Conservation (phyloP, 1,140 invertebrate species). For the Temnothorax curvispinosus region DNA sequence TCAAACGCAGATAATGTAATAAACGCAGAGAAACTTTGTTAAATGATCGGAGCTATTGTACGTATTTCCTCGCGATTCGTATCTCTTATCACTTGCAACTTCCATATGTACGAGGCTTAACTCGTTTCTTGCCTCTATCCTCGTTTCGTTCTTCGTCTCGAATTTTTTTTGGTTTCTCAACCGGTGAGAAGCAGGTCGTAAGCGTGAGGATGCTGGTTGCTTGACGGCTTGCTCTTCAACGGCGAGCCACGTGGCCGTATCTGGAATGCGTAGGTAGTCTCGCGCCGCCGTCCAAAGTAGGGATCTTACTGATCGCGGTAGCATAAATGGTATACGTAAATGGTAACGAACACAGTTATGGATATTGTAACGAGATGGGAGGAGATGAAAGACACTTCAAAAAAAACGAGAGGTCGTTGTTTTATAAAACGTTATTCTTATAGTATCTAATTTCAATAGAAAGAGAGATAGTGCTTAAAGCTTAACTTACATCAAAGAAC, state of each 20-base stretch:
- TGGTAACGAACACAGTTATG: neutral
- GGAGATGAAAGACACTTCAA: neutral
- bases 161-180: conserved; percentile 8
- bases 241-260: conserved; percentile 29
- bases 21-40: neutral
- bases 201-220: conserved; percentile 5
- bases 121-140: neutral
- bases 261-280: conserved; percentile 27
- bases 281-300: neutral
- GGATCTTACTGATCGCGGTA: conserved; percentile 7
- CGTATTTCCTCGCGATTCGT: neutral
- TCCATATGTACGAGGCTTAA: conserved; percentile 4
- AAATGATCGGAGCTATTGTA: neutral
- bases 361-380: neutral
- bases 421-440: neutral
- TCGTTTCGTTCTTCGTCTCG: neutral
- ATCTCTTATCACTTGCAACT: neutral
- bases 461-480: neutral
- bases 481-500: neutral
- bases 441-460: neutral
- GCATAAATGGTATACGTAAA: conserved; percentile 20
- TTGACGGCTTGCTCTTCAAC: neutral
- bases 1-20: neutral
- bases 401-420: neutral
- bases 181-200: conserved; percentile 6